These are phyloP conservation scores for Teinopalpus imperialis DNA, from an alignment of 2,888 invertebrate genomes.

Conservation along the genomic window DNA sequence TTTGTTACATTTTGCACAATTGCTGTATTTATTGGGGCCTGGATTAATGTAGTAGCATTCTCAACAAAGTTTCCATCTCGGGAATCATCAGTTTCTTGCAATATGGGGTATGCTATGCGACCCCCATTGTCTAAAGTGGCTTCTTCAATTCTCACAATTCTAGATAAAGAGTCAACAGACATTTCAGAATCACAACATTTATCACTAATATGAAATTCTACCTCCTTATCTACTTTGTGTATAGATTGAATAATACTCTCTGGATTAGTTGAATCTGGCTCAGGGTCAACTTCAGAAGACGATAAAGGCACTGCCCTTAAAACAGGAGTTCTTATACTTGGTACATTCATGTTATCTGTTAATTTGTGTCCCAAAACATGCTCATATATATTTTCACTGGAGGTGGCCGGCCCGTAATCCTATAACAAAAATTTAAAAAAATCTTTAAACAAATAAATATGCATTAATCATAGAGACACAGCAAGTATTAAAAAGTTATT, in stretches of 20 bases:
- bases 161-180: constrained; percentile 67
- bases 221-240: constrained; percentile 62
- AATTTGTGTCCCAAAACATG: constrained; percentile 74
- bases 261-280: constrained; percentile 74
- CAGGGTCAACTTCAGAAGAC: constrained; percentile 61
- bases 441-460: too few species aligned
- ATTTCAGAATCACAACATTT: constrained; percentile 64
- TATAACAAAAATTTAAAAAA: constrained; percentile 54
- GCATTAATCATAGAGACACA: too few species aligned
- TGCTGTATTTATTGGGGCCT: constrained; percentile 67
- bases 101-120: constrained; percentile 64
- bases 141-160: constrained; percentile 71
- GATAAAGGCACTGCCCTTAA: constrained; percentile 67
- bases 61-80: constrained; percentile 67
- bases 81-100: constrained; percentile 68
- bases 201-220: constrained; percentile 68
- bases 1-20: constrained; percentile 76
- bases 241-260: constrained; percentile 70
- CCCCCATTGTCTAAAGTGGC: constrained; percentile 62
- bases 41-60: constrained; percentile 66
- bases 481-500: too few species aligned
- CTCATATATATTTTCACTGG: constrained; percentile 75
- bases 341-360: constrained; percentile 72
- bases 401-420: constrained; percentile 81
- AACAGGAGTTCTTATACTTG: constrained; percentile 71